These are phyloP conservation scores for Agrochola lychnidis DNA, from an alignment of 2,888 invertebrate species.

Conservation along the genomic window DNA sequence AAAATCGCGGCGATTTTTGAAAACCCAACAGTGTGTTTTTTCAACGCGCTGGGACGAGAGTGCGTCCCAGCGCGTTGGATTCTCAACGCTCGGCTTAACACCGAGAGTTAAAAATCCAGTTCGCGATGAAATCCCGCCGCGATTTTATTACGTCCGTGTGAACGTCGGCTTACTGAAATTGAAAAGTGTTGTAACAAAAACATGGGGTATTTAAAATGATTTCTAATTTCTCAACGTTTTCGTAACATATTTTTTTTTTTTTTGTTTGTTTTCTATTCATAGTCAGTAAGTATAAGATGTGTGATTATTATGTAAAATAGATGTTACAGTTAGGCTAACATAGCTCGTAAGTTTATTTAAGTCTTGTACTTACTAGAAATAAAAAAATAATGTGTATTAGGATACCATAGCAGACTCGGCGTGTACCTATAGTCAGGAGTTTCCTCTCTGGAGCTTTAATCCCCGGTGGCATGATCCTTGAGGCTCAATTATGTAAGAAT, in stretches of 20 bases:
- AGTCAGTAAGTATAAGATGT: background rate
- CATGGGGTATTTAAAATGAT: background rate
- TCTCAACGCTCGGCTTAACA: no score
- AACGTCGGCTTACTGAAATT: background rate
- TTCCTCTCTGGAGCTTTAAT: no score
- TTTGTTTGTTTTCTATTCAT: background rate
- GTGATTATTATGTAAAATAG: background rate
- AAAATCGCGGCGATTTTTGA: no score
- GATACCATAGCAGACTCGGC: background rate
- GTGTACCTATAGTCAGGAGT: background rate
- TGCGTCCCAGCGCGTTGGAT: no score
- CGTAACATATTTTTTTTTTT: background rate
- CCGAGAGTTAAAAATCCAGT: no score
- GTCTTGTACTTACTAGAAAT: background rate
- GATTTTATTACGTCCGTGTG: no score
- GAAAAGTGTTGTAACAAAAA: background rate
- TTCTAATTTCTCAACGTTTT: background rate
- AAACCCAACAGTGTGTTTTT: no score
- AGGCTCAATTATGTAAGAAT: background rate
- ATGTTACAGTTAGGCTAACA: background rate
- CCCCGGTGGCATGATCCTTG: background rate
- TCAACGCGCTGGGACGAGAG: no score
- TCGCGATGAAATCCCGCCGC: no score
- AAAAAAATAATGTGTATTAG: constrained; percentile 1
- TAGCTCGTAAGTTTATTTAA: background rate